Percentiles rank a stretch among this genome's conserved stretches.
phyloP scores from a whole-genome alignment of 2,113 vertebrate species.

The Actenoides hombroni region DNA sequence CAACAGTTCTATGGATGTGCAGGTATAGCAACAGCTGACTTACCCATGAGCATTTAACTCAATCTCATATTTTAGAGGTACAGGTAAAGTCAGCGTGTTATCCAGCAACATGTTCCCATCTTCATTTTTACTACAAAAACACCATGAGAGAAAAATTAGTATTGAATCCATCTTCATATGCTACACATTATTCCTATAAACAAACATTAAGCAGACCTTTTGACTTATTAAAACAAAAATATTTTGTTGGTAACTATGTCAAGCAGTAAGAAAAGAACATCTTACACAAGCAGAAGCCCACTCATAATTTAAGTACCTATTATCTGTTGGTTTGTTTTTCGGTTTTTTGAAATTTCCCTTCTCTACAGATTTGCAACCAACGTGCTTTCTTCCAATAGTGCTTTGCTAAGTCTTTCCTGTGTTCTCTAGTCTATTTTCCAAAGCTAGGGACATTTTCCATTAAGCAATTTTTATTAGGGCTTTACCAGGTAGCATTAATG shows the following conservation, averaged over 20 bases:
- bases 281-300: background rate
- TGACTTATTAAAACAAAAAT: background rate
- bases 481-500: constrained; percentile 85
- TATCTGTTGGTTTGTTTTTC: background rate
- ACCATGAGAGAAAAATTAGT: background rate
- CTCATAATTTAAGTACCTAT: background rate
- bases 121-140: constrained; percentile 83
- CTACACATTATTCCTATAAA: background rate
- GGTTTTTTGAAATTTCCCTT: background rate
- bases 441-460: background rate
- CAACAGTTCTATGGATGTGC: background rate
- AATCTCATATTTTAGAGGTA: constrained; percentile 87
- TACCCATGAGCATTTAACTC: constrained; percentile 86
- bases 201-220: background rate
- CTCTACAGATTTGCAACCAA: background rate
- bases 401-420: background rate
- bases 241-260: background rate
- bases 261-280: background rate
- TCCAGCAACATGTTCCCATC: constrained; percentile 69
- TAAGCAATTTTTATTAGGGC: background rate
- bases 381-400: background rate
- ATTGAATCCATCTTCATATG: background rate
- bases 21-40: constrained; percentile 34
- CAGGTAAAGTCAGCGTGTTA: constrained; percentile 73
- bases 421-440: background rate